Base-by-base conservation (phyloP, 2,888 invertebrate genomes). In the Dilophus febrilis region DNA sequence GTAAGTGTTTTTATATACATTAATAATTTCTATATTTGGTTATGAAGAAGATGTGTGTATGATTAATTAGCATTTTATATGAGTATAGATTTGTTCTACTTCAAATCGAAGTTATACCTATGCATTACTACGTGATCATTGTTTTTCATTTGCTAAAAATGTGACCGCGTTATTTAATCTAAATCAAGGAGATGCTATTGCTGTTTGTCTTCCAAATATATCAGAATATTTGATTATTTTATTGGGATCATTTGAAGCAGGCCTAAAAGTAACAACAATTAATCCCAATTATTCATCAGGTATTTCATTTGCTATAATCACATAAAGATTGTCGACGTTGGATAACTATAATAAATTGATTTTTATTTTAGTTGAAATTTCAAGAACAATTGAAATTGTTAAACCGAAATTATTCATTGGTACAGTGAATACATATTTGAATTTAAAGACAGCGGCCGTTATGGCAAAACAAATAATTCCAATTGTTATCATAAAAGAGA, bases 31-130 rank as follows among this genome's bases (percentile, higher is more conserved):
- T n/a, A n/a, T n/a, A n/a, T n/a, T n/a, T n/a, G n/a, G n/a, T n/a
- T n/a, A n/a, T n/a, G n/a, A n/a, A n/a, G n/a, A n/a, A n/a, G n/a
- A n/a, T n/a, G n/a, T n/a, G n/a, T n/a, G n/a, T n/a, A n/a, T n/a
- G n/a, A n/a, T n/a, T n/a, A n/a, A n/a, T n/a, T n/a, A n/a, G n/a
- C n/a, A n/a, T n/a, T n/a, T n/a, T n/a, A n/a, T n/a, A n/a, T n/a
- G n/a, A n/a, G 58, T 64, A 26, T 55, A 81, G 81, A 74, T 75
- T 46, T 80, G 80, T 50, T 68, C 72, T 1, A 47, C 67, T 10
- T 74, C 76, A 1, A 77, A 77, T 1, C 62, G 72, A 48, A 71
- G 70, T 3, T 77, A 75, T 50, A 77, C 74, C 0, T 80, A 70
- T 53, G 68, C 67, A 17, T 66, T 77, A 50, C 58, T 72, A 0